phyloP scores from a whole-genome alignment of 2,797 vertebrate species.

The Ammospiza maritima region DNA sequence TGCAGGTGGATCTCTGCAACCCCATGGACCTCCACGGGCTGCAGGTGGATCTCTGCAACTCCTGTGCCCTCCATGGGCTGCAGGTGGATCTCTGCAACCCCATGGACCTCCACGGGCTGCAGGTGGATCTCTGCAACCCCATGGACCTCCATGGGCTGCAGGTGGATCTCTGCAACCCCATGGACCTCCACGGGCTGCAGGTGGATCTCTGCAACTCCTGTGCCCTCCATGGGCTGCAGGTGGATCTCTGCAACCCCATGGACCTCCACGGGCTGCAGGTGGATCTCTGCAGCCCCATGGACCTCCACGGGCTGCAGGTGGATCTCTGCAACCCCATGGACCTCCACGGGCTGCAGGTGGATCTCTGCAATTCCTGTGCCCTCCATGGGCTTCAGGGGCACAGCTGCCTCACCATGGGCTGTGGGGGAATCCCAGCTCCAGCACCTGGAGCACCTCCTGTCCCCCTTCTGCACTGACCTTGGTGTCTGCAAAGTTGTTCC shows the following conservation, averaged over 20 bases:
- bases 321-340: no score
- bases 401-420: background rate
- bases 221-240: background rate
- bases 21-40: no score
- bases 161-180: background rate
- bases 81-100: no score
- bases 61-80: background rate
- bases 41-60: background rate
- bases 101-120: no score
- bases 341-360: no score
- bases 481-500: background rate
- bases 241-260: background rate
- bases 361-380: no score
- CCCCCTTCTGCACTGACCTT: background rate
- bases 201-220: no score
- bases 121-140: no score
- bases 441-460: background rate
- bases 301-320: background rate
- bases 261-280: no score
- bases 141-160: no score
- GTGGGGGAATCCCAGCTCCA: background rate
- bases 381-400: no score
- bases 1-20: no score
- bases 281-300: background rate
- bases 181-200: background rate